Evolutionary conservation across 1,140 invertebrate species (phyloP), one percentile per base, ranked within the genome.

Genomic region (Euborellia annulipes): DNA sequence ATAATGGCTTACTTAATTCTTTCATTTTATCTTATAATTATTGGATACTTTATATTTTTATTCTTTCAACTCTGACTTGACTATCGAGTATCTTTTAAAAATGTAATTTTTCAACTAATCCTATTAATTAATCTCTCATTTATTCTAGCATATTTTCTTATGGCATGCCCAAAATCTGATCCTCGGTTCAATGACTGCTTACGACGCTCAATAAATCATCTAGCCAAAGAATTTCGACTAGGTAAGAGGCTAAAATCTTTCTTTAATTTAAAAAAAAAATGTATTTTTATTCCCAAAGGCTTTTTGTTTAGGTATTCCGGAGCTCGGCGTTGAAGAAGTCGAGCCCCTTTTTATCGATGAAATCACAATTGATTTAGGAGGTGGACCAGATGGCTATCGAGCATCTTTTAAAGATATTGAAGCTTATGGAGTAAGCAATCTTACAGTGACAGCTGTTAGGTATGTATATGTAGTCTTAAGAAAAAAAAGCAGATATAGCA

Each of bases 271-370:
- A 32, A 8, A 9, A 32, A 32, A 9, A 8, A 32, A 32, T 32
- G n/a, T 8, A 32, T n/a, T 2, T 8, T 48, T 41, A 40, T 47
- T 3, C 63, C 63, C 45, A 48, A 65, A 16, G 63, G 63, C 2
- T 55, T 60, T 21, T 66, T 60, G 42, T 46, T 54, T 21, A 52
- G 76, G 77, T 37, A 73, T 78, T 37, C 77, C 76, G 7, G 76
- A 80, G 56, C 53, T 81, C 36, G 73, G 71, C 74, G 27, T 43
- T 3, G 17, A 22, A 8, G 65, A 79, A 65, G 71, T 79, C 0
- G 82, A 85, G 51, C 79, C 81, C 0, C 79, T 85, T 38, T 58
- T 81, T 3, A 75, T 86, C 9, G 82, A 86, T 58, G 80, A 85
- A 59, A 72, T 85, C 32, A 75, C 79, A n/a, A 80, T 86, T 37